Percentiles rank a stretch among this genome's conserved stretches.
phyloP scores from a whole-genome alignment of 2,888 invertebrate genomes.

The Kuschelorhynchus macadamiae region DNA sequence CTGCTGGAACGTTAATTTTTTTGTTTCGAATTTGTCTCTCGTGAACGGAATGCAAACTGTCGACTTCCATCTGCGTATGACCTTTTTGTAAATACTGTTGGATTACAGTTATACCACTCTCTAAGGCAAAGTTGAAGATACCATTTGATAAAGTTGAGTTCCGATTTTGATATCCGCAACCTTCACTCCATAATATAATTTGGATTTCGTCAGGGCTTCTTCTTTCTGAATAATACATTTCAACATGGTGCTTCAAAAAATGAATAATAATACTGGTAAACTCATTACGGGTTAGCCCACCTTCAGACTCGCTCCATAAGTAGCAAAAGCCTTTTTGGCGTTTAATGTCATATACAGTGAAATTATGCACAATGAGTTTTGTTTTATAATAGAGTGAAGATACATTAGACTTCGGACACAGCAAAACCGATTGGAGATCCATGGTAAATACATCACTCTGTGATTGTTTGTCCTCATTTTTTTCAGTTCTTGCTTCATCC shows the following conservation, averaged over 20 bases:
- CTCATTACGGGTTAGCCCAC: no score
- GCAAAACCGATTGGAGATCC: no score
- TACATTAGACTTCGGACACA: no score
- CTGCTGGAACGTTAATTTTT: conserved; percentile 49
- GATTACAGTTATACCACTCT: conserved; percentile 32
- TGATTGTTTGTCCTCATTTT: no score
- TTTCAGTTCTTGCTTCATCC: no score
- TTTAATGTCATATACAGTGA: no score
- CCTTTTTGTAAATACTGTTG: conserved; percentile 50
- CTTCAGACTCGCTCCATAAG: not conserved
- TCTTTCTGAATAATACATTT: not conserved
- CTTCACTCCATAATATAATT: conserved; percentile 26
- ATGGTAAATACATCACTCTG: no score
- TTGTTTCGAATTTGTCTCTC: conserved; percentile 42
- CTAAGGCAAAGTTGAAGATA: conserved; percentile 36
- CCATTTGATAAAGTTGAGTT: conserved; percentile 41
- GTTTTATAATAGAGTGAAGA: no score
- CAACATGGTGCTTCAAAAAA: conserved; percentile 25
- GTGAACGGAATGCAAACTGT: conserved; percentile 48
- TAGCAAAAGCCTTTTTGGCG: no score
- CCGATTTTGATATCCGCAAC: conserved; percentile 27
- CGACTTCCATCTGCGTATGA: conserved; percentile 53
- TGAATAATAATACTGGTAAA: conserved; percentile 33
- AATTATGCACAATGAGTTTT: no score
- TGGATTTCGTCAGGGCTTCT: not conserved